A percentile compares a stretch with the other conserved stretches of the same genome.
These are phyloP conservation scores for Porites rus DNA, from an alignment of 92 coral and sea anemone species.

Conservation along the genomic window DNA sequence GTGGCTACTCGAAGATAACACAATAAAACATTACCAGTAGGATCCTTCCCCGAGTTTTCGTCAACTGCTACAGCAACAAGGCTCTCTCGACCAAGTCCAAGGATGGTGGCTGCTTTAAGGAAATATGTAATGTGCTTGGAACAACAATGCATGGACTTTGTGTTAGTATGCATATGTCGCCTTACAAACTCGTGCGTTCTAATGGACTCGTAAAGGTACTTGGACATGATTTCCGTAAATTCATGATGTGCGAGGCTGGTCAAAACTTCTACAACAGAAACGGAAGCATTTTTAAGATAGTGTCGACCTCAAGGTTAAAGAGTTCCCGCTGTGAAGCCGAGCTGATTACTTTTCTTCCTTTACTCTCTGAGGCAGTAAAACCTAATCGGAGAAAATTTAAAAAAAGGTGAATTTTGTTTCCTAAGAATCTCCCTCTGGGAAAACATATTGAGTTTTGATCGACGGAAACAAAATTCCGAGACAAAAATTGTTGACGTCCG, in stretches of 20 bases:
- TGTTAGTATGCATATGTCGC: constrained; percentile 60
- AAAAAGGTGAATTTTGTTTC: too few species aligned
- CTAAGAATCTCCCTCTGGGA: too few species aligned
- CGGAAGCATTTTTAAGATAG: constrained; percentile 56
- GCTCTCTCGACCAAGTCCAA: constrained; percentile 84
- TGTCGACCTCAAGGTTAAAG: constrained; percentile 85
- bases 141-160: constrained; percentile 73
- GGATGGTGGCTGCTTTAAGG: constrained; percentile 87
- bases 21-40: constrained; percentile 38
- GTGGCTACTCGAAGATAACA: too few species aligned
- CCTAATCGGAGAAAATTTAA: neutral
- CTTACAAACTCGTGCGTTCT: constrained; percentile 69
- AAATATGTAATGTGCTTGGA: constrained; percentile 86
- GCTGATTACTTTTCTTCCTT: constrained; percentile 40
- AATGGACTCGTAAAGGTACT: constrained; percentile 70
- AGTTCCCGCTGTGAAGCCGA: constrained; percentile 77
- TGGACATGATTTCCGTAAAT: constrained; percentile 56
- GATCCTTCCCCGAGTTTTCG: constrained; percentile 75
- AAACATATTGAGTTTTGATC: too few species aligned
- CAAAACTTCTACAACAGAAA: constrained; percentile 10
- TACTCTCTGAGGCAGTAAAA: constrained; percentile 62
- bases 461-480: too few species aligned
- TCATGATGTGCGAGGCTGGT: constrained; percentile 26
- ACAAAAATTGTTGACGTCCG: too few species aligned
- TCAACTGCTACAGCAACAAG: constrained; percentile 70